Evolutionary conservation across 2,113 vertebrate genomes (phyloP).

Genomic region (Cyrtonyx montezumae): DNA sequence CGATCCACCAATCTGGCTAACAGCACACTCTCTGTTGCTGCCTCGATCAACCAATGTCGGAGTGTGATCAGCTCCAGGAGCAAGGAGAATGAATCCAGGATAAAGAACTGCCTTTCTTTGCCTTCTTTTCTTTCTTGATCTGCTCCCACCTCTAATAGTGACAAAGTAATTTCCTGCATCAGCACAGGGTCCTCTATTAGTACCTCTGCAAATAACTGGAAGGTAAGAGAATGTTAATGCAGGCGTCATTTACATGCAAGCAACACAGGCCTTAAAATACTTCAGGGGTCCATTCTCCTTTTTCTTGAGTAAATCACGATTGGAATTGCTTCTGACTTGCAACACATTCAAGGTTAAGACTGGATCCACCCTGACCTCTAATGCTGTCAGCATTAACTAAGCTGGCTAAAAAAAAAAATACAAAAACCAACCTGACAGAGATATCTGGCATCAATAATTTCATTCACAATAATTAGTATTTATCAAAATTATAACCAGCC

Average conservation of each 20-base stretch:
- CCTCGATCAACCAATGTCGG: constrained; percentile 70
- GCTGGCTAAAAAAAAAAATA: background rate
- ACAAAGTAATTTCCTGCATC: constrained; percentile 48
- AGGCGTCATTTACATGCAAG: background rate
- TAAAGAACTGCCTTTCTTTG: constrained; percentile 51
- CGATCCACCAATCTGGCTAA: constrained; percentile 67
- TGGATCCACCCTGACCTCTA: background rate
- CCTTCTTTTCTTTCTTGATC: constrained; percentile 31
- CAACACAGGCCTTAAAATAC: background rate
- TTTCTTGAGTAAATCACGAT: background rate
- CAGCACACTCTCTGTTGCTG: constrained; percentile 56
- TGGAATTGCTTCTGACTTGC: background rate
- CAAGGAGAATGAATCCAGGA: constrained; percentile 74
- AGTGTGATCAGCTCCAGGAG: constrained; percentile 79
- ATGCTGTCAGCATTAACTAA: background rate
- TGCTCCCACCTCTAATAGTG: background rate
- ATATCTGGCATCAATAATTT: constrained; percentile 1
- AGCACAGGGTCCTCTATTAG: constrained; percentile 56
- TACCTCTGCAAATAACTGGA: constrained; percentile 79
- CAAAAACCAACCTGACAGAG: background rate
- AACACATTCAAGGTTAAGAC: background rate
- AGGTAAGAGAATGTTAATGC: background rate
- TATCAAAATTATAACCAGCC: constrained; percentile 2
- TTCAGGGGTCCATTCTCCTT: background rate
- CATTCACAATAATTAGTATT: constrained; percentile 25